phyloP scores from a whole-genome alignment of 2,113 vertebrate genomes.

The Sorex fumeus region DNA sequence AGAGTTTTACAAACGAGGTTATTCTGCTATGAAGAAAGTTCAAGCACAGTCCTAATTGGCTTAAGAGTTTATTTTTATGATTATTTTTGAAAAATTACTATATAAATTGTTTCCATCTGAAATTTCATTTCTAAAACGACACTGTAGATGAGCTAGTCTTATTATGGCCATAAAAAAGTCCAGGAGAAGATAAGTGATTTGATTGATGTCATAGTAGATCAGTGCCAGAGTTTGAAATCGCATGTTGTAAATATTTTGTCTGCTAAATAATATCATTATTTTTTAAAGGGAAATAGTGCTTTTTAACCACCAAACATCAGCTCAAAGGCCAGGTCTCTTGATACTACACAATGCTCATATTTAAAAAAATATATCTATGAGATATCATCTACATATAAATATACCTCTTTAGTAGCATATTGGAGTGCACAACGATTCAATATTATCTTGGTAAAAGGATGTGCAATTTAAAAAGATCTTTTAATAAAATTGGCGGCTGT shows the following conservation, averaged over 20 bases:
- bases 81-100: too few species aligned
- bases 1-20: constrained; percentile 14
- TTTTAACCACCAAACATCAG: not conserved
- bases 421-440: not conserved
- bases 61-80: not conserved
- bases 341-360: not conserved
- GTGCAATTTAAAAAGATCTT: constrained; percentile 33
- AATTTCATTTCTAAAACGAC: too few species aligned
- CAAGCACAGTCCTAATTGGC: not conserved
- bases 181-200: constrained; percentile 1
- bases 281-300: not conserved
- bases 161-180: too few species aligned
- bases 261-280: not conserved
- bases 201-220: not conserved
- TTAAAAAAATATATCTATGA: constrained; percentile 19
- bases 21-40: not conserved
- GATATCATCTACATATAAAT: not conserved
- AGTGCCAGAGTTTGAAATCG: not conserved
- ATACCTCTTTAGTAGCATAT: not conserved
- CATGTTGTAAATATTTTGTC: not conserved
- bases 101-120: too few species aligned
- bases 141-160: too few species aligned
- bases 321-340: not conserved
- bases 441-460: constrained; percentile 55
- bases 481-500: constrained; percentile 41